A percentile compares a stretch with the other conserved stretches of the same genome.
Evolutionary conservation across 2,113 vertebrate genomes (phyloP).

Genomic region (Ophthalmolycus amberensis): DNA sequence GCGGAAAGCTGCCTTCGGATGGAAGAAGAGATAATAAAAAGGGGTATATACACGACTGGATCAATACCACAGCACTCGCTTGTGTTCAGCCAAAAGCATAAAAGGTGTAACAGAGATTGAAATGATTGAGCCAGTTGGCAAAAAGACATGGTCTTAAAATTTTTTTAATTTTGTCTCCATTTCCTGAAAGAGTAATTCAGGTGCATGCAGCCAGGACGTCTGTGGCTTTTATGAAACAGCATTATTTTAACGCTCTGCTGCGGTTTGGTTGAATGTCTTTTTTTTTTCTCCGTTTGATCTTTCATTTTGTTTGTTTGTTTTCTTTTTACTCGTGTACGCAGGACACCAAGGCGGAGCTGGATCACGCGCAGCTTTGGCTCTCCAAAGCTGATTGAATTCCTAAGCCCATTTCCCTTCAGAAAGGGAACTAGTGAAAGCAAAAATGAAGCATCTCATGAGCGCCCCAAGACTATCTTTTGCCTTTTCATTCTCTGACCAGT

Average conservation of each 20-base stretch:
- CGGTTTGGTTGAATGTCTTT: slow-evolving; percentile 38
- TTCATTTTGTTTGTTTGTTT: slow-evolving; percentile 51
- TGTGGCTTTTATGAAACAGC: slow-evolving; percentile 33
- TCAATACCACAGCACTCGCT: slow-evolving; percentile 73
- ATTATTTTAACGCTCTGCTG: slow-evolving; percentile 66
- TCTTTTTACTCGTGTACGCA: slow-evolving; percentile 49
- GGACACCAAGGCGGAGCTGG: slow-evolving; percentile 62
- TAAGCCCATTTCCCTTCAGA: slow-evolving; percentile 68
- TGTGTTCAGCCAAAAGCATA: slow-evolving; percentile 64
- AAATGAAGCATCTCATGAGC: slow-evolving; percentile 55
- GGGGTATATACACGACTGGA: slow-evolving; percentile 56
- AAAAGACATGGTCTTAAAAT: slow-evolving; percentile 32
- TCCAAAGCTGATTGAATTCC: slow-evolving; percentile 77
- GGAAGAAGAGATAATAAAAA: slow-evolving; percentile 76
- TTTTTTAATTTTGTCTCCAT: slow-evolving; percentile 58
- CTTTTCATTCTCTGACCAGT: slow-evolving; percentile 61
- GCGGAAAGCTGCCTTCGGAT: slow-evolving; percentile 70
- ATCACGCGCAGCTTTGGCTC: slow-evolving; percentile 60
- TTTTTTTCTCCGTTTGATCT: slow-evolving; percentile 37
- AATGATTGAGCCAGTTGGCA: slow-evolving; percentile 60
- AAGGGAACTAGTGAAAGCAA: slow-evolving; percentile 45
- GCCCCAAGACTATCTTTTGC: slow-evolving; percentile 34
- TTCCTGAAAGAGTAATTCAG: slow-evolving; percentile 61
- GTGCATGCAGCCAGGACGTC: slow-evolving; percentile 26
- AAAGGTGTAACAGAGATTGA: slow-evolving; percentile 73